Evolutionary conservation across 2,113 vertebrate genomes (phyloP).

Genomic region (Heptranchias perlo): DNA sequence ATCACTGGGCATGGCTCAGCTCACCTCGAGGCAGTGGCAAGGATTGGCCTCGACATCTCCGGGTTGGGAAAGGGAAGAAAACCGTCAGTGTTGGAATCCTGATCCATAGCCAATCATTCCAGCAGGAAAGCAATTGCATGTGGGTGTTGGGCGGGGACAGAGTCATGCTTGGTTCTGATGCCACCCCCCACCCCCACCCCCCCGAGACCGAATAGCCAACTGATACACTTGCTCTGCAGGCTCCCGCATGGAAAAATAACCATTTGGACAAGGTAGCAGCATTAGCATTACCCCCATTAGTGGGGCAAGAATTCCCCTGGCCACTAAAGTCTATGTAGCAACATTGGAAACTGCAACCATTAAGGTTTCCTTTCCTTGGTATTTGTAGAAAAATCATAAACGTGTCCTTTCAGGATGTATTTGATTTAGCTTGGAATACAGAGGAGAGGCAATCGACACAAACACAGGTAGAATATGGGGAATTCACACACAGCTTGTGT

Average conservation of each 20-base stretch:
- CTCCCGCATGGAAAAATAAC: not conserved
- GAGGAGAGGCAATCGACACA: not conserved
- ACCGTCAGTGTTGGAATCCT: not conserved
- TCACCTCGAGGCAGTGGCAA: not conserved
- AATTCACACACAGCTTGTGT: not conserved
- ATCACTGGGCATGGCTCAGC: not conserved
- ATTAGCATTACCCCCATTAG: not conserved
- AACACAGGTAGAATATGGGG: not conserved
- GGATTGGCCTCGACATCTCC: not conserved
- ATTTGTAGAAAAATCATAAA: not conserved
- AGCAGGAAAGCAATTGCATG: not conserved
- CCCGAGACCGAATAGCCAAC: not conserved
- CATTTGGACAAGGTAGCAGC: not conserved
- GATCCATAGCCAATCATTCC: not conserved
- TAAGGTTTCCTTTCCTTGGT: not conserved
- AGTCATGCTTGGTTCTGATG: not conserved
- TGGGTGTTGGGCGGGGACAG: not conserved
- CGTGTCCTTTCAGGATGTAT: not conserved
- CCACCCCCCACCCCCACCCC: too few species aligned
- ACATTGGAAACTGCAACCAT: not conserved
- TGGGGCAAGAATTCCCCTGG: not conserved
- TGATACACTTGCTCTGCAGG: not conserved
- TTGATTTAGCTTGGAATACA: not conserved
- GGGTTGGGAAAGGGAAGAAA: not conserved
- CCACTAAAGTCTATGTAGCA: not conserved